Percentiles rank a stretch among this genome's conserved stretches.
phyloP scores from a whole-genome alignment of 2,797 vertebrate genomes.

The Otus scops region DNA sequence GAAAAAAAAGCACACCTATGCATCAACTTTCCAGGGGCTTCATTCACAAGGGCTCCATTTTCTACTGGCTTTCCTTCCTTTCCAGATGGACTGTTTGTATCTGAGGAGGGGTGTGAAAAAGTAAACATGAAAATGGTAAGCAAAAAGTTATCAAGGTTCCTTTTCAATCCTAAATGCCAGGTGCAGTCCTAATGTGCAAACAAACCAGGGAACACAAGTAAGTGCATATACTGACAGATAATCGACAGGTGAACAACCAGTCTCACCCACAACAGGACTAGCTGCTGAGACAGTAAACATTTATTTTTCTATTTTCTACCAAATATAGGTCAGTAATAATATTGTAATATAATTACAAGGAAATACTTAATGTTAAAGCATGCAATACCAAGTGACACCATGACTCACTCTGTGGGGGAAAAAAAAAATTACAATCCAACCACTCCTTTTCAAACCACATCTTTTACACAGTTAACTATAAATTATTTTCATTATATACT shows the following conservation, averaged over 20 bases:
- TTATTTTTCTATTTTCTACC: neutral
- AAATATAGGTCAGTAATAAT: neutral
- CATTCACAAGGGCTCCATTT: constrained; percentile 76
- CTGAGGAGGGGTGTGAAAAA: constrained; percentile 14
- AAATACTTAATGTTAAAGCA: neutral
- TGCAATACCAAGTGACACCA: neutral
- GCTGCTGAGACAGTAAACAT: neutral
- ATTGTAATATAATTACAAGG: neutral
- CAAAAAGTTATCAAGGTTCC: neutral
- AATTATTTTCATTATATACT: neutral
- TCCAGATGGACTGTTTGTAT: constrained; percentile 13
- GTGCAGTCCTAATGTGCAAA: neutral
- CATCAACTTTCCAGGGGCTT: constrained; percentile 31
- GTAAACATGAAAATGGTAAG: neutral
- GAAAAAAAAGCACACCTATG: constrained; percentile 65
- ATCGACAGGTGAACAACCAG: neutral
- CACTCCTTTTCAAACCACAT: neutral
- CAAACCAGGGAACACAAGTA: neutral
- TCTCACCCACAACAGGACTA: neutral
- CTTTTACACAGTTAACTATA: neutral
- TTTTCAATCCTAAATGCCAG: neutral
- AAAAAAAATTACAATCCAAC: neutral
- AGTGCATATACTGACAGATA: neutral
- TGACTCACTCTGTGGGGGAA: neutral
- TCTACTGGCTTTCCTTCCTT: constrained; percentile 78